A percentile compares a stretch with the other conserved stretches of the same genome.
These are phyloP conservation scores for Megaceryle alcyon DNA, from an alignment of 2,797 vertebrate genomes.

Conservation along the genomic window DNA sequence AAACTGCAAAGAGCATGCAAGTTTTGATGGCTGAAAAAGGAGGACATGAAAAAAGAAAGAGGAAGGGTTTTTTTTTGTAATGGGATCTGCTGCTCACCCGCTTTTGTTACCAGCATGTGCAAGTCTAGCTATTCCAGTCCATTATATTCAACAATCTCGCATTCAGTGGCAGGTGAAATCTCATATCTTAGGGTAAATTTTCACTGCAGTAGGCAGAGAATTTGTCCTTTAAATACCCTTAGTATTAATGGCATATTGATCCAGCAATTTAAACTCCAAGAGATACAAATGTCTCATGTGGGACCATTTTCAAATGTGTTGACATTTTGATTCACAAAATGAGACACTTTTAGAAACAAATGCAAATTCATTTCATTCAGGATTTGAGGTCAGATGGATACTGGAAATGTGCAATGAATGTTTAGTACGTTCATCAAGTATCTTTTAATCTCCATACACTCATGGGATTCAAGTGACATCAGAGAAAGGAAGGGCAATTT, in stretches of 20 bases:
- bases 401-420: slow-evolving; percentile 11
- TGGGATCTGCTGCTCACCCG: not conserved
- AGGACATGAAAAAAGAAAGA: not conserved
- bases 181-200: slow-evolving; percentile 53
- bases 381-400: slow-evolving; percentile 43
- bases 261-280: slow-evolving; percentile 42
- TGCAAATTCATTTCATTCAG: slow-evolving; percentile 47
- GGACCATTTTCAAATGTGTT: slow-evolving; percentile 36
- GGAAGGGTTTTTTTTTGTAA: not conserved
- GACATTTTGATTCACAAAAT: slow-evolving; percentile 54
- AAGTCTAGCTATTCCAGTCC: slow-evolving; percentile 23
- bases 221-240: slow-evolving; percentile 69
- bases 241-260: slow-evolving; percentile 58
- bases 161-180: slow-evolving; percentile 45
- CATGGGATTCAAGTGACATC: not conserved
- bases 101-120: slow-evolving; percentile 28
- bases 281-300: slow-evolving; percentile 12
- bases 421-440: slow-evolving; percentile 6
- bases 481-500: slow-evolving; percentile 28
- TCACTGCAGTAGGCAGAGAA: slow-evolving; percentile 59
- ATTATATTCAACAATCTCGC: slow-evolving; percentile 26
- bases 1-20: not conserved
- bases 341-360: slow-evolving; percentile 46
- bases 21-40: not conserved
- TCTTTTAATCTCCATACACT: slow-evolving; percentile 5